A percentile compares a stretch with the other conserved stretches of the same genome.
phyloP scores from a whole-genome alignment of 2,113 vertebrate species.

The Propithecus coquereli region DNA sequence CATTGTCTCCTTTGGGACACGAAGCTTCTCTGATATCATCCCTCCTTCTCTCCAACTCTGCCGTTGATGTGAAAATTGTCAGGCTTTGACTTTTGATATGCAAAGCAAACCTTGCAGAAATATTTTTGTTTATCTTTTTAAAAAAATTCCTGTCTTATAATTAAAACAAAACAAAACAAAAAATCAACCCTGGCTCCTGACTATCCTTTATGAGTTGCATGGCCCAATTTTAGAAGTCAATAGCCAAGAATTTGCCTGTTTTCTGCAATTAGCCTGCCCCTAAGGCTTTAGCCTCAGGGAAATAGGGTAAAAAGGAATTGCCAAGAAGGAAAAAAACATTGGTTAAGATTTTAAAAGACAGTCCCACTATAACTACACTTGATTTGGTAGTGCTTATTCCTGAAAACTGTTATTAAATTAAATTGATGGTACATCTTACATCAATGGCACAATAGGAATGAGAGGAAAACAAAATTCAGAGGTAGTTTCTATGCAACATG shows the following conservation, averaged over 20 bases:
- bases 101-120: background rate
- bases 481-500: background rate
- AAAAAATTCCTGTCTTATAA: background rate
- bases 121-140: background rate
- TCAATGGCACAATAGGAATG: background rate
- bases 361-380: background rate
- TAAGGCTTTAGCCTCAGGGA: background rate
- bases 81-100: background rate
- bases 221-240: background rate
- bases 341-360: background rate
- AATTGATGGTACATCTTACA: background rate
- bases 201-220: background rate
- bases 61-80: background rate
- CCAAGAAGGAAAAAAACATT: background rate
- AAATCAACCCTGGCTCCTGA: background rate
- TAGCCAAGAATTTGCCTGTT: background rate
- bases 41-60: background rate
- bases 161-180: background rate
- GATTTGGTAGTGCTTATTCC: background rate
- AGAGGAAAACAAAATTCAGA: background rate
- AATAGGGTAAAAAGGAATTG: background rate
- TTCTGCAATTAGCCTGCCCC: background rate
- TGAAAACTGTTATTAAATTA: constrained; percentile 41
- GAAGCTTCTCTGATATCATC: background rate
- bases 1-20: background rate